A percentile compares a stretch with the other conserved stretches of the same genome.
Evolutionary conservation across 2,888 invertebrate genomes (phyloP).

Genomic region (Hermaeophaga mercurialis): DNA sequence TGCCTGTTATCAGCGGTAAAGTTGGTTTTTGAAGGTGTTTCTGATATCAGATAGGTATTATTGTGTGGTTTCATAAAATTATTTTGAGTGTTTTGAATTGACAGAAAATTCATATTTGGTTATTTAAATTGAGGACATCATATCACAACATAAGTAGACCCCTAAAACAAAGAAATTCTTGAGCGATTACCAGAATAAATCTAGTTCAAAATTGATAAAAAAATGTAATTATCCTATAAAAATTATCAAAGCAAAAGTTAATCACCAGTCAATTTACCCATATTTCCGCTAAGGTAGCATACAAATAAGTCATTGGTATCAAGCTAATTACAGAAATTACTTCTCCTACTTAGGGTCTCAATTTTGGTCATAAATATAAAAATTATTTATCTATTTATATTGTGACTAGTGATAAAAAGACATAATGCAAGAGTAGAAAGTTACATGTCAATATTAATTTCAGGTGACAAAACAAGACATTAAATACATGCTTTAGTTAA

Average conservation of each 20-base stretch:
- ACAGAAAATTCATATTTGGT: conserved; percentile 36
- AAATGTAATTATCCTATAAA: background rate
- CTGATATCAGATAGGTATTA: conserved; percentile 35
- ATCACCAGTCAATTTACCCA: background rate
- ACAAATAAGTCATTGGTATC: too few relatives aligned
- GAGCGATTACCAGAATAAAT: conserved; percentile 4
- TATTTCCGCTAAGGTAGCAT: too few relatives aligned
- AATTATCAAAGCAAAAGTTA: background rate
- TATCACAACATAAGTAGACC: conserved; percentile 26
- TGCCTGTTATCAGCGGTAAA: conserved; percentile 29
- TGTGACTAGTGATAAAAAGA: too few relatives aligned
- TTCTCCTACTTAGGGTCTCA: too few relatives aligned
- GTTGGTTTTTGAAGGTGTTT: conserved; percentile 35
- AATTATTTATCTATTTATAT: too few relatives aligned
- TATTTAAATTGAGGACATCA: conserved; percentile 10
- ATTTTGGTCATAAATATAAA: too few relatives aligned
- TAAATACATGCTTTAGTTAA: too few relatives aligned
- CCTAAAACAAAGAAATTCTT: conserved; percentile 30
- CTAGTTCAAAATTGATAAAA: background rate
- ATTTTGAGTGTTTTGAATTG: conserved; percentile 43
- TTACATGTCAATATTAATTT: too few relatives aligned
- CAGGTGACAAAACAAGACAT: too few relatives aligned
- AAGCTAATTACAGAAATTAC: too few relatives aligned
- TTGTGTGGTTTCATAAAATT: conserved; percentile 43
- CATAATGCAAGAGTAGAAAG: too few relatives aligned